Evolutionary conservation across 2,797 vertebrate genomes (phyloP), one percentile per base, ranked within the genome.

Genomic region (Perodicticus potto): DNA sequence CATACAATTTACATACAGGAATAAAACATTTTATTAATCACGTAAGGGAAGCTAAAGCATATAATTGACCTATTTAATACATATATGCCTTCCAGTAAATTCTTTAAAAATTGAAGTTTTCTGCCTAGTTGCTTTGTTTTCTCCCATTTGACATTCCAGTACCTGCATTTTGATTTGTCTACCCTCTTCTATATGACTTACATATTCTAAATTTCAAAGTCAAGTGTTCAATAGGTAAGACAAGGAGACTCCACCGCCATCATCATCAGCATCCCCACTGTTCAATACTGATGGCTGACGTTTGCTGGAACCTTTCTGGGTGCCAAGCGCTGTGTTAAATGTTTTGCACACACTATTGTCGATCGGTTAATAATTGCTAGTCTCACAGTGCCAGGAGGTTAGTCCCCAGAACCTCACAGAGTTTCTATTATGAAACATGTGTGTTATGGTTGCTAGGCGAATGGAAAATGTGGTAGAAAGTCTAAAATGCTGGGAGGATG

Each of bases 381-480:
- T 73, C 29, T 81, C 86, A 69, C 53, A 45, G 61, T 78, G 70
- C 69, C 80, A 80, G 53, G 45, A 78, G 81, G 55, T 92, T 76
- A 86, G 82, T 86, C 91, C 72, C 53, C 43, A 96, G 96, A 96
- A 85, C 91, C 73, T 84, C 74, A 87, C 87, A 72, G 86, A 87
- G 16, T 61, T 94, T 91, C 72, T 74, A 49, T 73, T 74, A 84
- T 49, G 91, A 96, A 90, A 93, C 17, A 4, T 63, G 59, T 74
- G n/a, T 59, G 55, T 67, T 11, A 63, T 72, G 74, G 87, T 93
- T 88, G 85, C 78, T 70, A 94, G n/a, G 76, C 86, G 91, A 89
- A 86, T 5, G 14, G 34, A 61, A 95, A 96, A 74, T n/a, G 49
- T 53, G 72, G 16, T 25, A n/a, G 94, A 90, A 85, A 92, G 45